phyloP scores from a whole-genome alignment of 2,888 invertebrate genomes.

The Cinara cedri region DNA sequence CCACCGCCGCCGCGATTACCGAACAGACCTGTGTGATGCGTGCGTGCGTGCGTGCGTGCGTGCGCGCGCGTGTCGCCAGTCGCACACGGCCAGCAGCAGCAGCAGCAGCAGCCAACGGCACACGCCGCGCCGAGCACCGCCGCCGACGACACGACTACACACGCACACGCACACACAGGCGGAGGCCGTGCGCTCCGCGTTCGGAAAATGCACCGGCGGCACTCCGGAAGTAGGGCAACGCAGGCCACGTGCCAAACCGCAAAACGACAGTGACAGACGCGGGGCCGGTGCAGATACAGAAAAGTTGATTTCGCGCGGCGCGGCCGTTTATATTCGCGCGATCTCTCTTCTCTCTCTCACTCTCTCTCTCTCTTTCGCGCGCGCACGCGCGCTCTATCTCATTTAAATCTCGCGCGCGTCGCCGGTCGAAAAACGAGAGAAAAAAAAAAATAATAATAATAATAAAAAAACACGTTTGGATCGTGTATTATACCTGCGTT shows the following conservation, averaged over 20 bases:
- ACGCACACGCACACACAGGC: background rate
- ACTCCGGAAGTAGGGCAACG: constrained; percentile 53
- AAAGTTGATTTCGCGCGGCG: no score
- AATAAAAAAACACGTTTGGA: no score
- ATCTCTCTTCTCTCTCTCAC: no score
- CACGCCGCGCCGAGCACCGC: constrained; percentile 6
- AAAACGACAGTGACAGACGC: background rate
- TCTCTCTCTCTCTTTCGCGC: no score
- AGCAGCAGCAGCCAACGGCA: constrained; percentile 7
- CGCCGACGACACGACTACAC: background rate
- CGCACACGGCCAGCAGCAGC: background rate
- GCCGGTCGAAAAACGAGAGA: no score
- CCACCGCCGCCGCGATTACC: constrained; percentile 14
- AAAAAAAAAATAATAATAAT: no score
- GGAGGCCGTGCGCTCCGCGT: background rate
- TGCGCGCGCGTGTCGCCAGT: constrained; percentile 21
- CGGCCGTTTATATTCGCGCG: no score
- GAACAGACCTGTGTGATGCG: constrained; percentile 40
- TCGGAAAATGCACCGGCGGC: constrained; percentile 33
- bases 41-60: constrained; percentile 30
- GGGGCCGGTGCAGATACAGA: background rate
- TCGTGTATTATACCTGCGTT: no score
- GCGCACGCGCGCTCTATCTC: no score
- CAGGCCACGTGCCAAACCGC: constrained; percentile 49
- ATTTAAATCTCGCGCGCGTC: no score